phyloP scores from a whole-genome alignment of 1,140 invertebrate species.

The Metopolophium dirhodum region DNA sequence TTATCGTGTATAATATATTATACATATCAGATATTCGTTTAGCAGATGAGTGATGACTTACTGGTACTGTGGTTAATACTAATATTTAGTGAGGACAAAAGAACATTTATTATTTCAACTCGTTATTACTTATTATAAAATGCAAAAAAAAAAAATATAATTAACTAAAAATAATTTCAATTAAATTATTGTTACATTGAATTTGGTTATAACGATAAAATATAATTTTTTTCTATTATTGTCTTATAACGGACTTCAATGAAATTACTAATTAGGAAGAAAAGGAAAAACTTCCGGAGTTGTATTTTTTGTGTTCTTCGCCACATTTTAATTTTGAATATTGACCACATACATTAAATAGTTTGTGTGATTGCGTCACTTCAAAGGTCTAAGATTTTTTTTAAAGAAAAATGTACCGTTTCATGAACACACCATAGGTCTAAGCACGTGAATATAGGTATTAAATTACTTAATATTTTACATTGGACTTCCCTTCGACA shows the following conservation, averaged over 20 bases:
- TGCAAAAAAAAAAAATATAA: no score
- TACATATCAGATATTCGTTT: neutral
- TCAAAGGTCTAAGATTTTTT: neutral
- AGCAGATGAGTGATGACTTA: neutral
- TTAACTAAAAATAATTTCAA: no score
- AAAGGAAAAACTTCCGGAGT: neutral
- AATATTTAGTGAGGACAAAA: neutral
- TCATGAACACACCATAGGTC: neutral
- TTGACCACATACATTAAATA: no score
- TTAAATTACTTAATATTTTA: neutral
- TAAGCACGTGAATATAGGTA: neutral
- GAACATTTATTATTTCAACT: neutral
- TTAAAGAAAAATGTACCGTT: neutral
- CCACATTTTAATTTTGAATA: neutral
- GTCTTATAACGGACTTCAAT: no score
- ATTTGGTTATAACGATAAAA: no score
- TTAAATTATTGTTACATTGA: no score
- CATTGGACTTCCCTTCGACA: neutral
- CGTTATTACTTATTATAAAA: neutral
- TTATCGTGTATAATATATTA: no score
- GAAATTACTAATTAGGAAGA: no score
- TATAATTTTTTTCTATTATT: no score
- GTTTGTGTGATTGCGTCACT: neutral
- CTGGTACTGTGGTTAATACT: no score
- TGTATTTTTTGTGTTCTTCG: neutral